These are phyloP conservation scores for Sipha maydis DNA, from an alignment of 2,888 invertebrate genomes.

Conservation along the genomic window DNA sequence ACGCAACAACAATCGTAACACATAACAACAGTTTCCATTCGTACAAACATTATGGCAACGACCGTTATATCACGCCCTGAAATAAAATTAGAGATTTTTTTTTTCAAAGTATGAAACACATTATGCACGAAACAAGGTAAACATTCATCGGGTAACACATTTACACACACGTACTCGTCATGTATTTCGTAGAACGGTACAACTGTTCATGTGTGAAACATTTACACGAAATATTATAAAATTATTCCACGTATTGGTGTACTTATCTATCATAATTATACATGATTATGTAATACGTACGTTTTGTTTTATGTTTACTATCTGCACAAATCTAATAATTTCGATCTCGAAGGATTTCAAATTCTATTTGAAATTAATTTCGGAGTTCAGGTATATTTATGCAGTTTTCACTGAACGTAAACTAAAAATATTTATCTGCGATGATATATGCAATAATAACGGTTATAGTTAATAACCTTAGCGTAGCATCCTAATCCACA, in stretches of 20 bases:
- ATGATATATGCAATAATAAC: no score
- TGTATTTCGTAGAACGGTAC: conserved; percentile 27
- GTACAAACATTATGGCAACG: neutral
- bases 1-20: neutral
- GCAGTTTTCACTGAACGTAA: no score
- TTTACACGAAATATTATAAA: neutral
- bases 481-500: no score
- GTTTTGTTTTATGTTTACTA: neutral
- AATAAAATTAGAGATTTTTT: neutral
- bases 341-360: no score
- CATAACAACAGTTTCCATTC: neutral
- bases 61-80: neutral
- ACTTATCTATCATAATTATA: no score
- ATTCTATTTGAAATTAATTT: no score
- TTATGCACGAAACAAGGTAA: neutral
- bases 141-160: neutral
- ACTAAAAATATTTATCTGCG: no score
- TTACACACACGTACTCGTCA: neutral
- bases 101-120: neutral
- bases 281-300: neutral
- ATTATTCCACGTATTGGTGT: neutral
- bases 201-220: neutral
- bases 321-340: neutral
- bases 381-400: no score
- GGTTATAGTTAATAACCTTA: no score